Evolutionary conservation across 2,888 invertebrate genomes (phyloP).

Genomic region (Eupithecia dodoneata): DNA sequence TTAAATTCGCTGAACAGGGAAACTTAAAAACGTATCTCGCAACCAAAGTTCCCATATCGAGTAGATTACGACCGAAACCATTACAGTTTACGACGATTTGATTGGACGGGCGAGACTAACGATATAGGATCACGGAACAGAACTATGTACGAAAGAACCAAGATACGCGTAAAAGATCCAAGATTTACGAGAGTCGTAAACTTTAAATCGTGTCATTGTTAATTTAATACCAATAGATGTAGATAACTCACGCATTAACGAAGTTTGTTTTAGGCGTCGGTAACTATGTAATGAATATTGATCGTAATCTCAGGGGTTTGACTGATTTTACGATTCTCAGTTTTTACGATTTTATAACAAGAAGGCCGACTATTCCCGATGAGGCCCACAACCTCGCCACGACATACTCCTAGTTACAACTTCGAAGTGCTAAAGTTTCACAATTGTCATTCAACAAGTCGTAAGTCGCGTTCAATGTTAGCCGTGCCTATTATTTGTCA

Average conservation of each 20-base stretch:
- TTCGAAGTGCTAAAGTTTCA: neutral
- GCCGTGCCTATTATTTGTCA: neutral
- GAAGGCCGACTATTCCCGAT: neutral
- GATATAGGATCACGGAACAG: slow-evolving; percentile 73
- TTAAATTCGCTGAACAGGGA: slow-evolving; percentile 39
- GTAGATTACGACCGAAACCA: slow-evolving; percentile 73
- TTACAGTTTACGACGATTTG: slow-evolving; percentile 78
- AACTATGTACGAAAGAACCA: slow-evolving; percentile 59
- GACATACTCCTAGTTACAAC: neutral
- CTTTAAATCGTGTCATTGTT: slow-evolving; percentile 67
- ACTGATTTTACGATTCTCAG: slow-evolving; percentile 34
- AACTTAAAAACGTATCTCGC: slow-evolving; percentile 63
- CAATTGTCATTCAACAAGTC: neutral
- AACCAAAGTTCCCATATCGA: slow-evolving; percentile 79
- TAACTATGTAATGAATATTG: slow-evolving; percentile 50
- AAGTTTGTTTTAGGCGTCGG: slow-evolving; percentile 56
- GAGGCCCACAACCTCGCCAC: neutral
- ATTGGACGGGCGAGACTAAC: slow-evolving; percentile 77
- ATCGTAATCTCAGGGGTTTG: slow-evolving; percentile 39
- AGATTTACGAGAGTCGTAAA: slow-evolving; percentile 77
- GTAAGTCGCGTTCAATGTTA: neutral
- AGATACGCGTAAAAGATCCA: slow-evolving; percentile 69
- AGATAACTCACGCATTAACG: slow-evolving; percentile 63
- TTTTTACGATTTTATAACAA: slow-evolving; percentile 31
- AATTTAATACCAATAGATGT: slow-evolving; percentile 69